Evolutionary conservation across 1,140 invertebrate genomes (phyloP).

Genomic region (Anastatus disparis): DNA sequence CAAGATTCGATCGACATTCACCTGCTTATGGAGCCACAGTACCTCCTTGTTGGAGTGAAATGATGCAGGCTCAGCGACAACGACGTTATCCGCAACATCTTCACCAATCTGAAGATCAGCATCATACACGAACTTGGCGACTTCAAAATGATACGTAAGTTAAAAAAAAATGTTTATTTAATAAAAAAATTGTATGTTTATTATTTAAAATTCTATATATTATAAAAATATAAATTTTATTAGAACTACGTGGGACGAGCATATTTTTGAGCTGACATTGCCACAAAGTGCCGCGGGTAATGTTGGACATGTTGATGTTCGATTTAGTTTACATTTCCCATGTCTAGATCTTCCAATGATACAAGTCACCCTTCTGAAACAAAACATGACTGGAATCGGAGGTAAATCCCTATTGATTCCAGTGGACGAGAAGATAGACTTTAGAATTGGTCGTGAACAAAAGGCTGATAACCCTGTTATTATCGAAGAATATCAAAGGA

Average conservation of each 20-base stretch:
- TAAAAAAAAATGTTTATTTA: neutral
- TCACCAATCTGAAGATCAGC: slow-evolving; percentile 80
- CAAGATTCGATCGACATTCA: slow-evolving; percentile 73
- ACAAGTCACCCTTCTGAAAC: slow-evolving; percentile 86
- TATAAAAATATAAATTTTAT: slow-evolving; percentile 16
- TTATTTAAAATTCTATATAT: neutral
- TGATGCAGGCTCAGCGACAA: slow-evolving; percentile 89
- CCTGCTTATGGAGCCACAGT: slow-evolving; percentile 85
- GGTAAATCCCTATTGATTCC: slow-evolving; percentile 60
- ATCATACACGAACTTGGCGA: slow-evolving; percentile 85
- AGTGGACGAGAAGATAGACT: slow-evolving; percentile 73
- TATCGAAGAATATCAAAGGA: slow-evolving; percentile 82
- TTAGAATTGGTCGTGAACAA: slow-evolving; percentile 66
- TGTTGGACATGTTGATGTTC: slow-evolving; percentile 88
- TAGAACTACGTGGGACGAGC: slow-evolving; percentile 88
- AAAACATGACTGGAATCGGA: slow-evolving; percentile 81
- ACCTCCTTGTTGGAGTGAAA: slow-evolving; percentile 90
- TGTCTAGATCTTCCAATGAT: slow-evolving; percentile 71
- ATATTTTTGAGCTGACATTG: slow-evolving; percentile 88
- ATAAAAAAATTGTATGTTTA: too few species aligned
- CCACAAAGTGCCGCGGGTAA: slow-evolving; percentile 75
- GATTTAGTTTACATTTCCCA: slow-evolving; percentile 82
- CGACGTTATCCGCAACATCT: slow-evolving; percentile 83
- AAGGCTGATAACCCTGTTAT: slow-evolving; percentile 80
- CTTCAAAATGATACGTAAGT: slow-evolving; percentile 83